Conservation (phyloP, 2,797 vertebrate species). For the Myotis findleyi region DNA sequence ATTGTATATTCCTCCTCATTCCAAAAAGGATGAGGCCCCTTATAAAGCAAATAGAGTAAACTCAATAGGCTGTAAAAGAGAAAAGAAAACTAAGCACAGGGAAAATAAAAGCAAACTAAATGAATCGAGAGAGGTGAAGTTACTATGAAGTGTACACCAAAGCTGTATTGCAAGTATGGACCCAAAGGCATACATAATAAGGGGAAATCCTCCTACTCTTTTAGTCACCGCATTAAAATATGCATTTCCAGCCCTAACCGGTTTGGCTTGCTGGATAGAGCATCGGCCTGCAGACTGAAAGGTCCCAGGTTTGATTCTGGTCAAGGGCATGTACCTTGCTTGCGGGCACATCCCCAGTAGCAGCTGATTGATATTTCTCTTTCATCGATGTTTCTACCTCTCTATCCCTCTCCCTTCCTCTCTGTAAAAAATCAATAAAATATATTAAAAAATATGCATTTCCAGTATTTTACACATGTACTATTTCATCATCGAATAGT, state of each 20-base stretch:
- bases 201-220: not conserved
- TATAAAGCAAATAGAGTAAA: constrained; percentile 25
- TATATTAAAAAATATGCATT: not conserved
- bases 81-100: not conserved
- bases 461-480: not conserved
- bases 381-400: too few relatives aligned
- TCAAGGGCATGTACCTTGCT: too few relatives aligned
- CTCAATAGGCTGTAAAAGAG: not conserved
- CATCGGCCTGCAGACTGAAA: too few relatives aligned
- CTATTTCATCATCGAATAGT: not conserved
- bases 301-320: too few relatives aligned
- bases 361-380: too few relatives aligned
- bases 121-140: not conserved
- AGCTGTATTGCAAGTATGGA: not conserved
- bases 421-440: too few relatives aligned
- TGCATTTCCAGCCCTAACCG: not conserved
- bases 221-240: not conserved
- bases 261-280: too few relatives aligned
- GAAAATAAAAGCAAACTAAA: constrained; percentile 25
- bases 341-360: too few relatives aligned
- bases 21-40: not conserved
- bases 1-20: constrained; percentile 22
- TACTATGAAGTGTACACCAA: not conserved
- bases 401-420: too few relatives aligned
- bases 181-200: not conserved